Conservation (phyloP, 2,113 vertebrate genomes). For the Buteo buteo region DNA sequence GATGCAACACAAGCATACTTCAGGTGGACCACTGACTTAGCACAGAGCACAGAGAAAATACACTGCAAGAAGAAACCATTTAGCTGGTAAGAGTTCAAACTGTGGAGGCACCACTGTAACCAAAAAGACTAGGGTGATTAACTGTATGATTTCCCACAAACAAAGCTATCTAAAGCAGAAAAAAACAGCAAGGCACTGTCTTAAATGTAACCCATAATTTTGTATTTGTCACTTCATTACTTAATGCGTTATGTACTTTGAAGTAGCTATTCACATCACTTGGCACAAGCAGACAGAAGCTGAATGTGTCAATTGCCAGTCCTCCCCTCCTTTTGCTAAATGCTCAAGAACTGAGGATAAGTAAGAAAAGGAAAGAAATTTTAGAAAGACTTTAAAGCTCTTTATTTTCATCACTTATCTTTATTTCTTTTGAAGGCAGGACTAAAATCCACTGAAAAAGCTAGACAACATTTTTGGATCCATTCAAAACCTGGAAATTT, state of each 20-base stretch:
- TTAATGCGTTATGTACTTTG: not conserved
- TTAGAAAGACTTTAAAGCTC: not conserved
- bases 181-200: not conserved
- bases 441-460: not conserved
- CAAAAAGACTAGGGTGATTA: not conserved
- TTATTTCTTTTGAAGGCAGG: not conserved
- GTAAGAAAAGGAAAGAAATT: not conserved
- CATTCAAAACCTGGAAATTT: not conserved
- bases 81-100: not conserved
- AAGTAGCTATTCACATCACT: not conserved
- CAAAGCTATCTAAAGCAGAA: not conserved
- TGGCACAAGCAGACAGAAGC: not conserved
- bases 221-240: not conserved
- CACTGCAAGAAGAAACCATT: not conserved
- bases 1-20: not conserved
- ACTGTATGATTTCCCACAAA: not conserved
- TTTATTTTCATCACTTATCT: not conserved
- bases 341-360: not conserved
- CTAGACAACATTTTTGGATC: not conserved
- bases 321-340: not conserved
- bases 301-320: accelerated
- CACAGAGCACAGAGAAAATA: not conserved
- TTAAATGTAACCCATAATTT: not conserved
- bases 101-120: not conserved
- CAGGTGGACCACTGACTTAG: not conserved